Percentiles rank a stretch among this genome's conserved stretches.
Conservation (phyloP, 1,140 invertebrate genomes). For the Chironomus striatipennis region DNA sequence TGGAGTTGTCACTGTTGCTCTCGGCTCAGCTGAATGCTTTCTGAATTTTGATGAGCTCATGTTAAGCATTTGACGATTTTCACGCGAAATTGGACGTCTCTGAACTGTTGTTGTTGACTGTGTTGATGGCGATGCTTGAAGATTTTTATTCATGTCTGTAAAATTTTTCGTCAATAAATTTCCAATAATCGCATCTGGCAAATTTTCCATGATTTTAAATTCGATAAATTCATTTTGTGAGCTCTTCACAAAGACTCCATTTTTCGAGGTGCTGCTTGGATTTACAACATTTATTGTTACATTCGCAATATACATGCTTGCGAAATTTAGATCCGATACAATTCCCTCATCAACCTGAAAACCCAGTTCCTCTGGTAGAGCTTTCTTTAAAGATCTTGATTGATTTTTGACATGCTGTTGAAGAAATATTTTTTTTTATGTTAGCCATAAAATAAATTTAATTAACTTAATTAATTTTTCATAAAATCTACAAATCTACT, state of each 20-base stretch:
- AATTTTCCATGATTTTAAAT: slow-evolving; percentile 71
- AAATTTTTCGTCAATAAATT: slow-evolving; percentile 56
- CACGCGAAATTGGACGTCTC: neutral
- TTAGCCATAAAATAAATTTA: neutral
- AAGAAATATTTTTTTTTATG: slow-evolving; percentile 11
- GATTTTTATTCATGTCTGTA: slow-evolving; percentile 29
- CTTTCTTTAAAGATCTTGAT: neutral
- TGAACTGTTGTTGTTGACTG: neutral
- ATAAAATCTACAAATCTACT: too few relatives aligned
- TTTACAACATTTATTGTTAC: slow-evolving; percentile 75
- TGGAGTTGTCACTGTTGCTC: neutral
- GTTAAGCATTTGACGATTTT: slow-evolving; percentile 14
- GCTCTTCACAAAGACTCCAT: slow-evolving; percentile 28
- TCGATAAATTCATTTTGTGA: slow-evolving; percentile 41
- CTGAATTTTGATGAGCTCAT: slow-evolving; percentile 9
- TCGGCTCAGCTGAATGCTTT: neutral
- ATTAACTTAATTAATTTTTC: too few relatives aligned
- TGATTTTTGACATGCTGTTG: neutral
- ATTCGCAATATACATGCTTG: slow-evolving; percentile 50
- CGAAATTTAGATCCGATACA: slow-evolving; percentile 38
- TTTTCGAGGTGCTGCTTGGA: slow-evolving; percentile 41
- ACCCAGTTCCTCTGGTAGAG: neutral
- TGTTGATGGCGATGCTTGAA: neutral
- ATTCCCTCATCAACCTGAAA: slow-evolving; percentile 27
- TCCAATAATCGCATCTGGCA: slow-evolving; percentile 63